Evolutionary conservation across 2,797 vertebrate species (phyloP).

Genomic region (Ctenochaetus hawaiiensis): DNA sequence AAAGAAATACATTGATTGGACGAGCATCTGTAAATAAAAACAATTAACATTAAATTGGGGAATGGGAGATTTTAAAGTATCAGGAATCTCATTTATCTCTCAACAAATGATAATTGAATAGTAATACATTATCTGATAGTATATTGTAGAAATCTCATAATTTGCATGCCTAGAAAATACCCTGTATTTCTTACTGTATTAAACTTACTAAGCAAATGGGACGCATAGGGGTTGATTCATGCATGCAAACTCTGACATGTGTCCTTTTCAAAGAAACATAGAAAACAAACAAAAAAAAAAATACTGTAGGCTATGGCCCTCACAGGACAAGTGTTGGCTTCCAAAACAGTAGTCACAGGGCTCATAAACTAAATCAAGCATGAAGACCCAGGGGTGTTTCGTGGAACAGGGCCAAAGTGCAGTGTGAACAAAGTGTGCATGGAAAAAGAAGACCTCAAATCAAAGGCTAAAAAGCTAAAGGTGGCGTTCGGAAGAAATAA

Average conservation of each 20-base stretch:
- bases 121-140: slow-evolving; percentile 62
- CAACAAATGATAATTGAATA: slow-evolving; percentile 57
- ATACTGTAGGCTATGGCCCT: slow-evolving; percentile 30
- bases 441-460: slow-evolving; percentile 37
- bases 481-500: slow-evolving; percentile 4
- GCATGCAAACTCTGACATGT: slow-evolving; percentile 69
- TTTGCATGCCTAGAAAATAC: slow-evolving; percentile 87
- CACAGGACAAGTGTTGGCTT: slow-evolving; percentile 28
- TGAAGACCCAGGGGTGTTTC: slow-evolving; percentile 19
- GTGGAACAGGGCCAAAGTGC: slow-evolving; percentile 38
- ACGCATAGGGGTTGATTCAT: slow-evolving; percentile 63
- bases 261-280: slow-evolving; percentile 50
- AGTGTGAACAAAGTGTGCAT: slow-evolving; percentile 18
- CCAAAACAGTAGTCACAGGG: slow-evolving; percentile 43
- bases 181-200: slow-evolving; percentile 81
- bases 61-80: slow-evolving; percentile 48
- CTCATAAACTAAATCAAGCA: slow-evolving; percentile 37
- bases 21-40: slow-evolving; percentile 50
- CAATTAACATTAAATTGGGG: slow-evolving; percentile 42
- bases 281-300: slow-evolving; percentile 20
- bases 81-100: slow-evolving; percentile 43
- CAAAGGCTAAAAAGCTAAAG: slow-evolving; percentile 24
- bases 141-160: slow-evolving; percentile 75
- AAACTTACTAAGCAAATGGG: slow-evolving; percentile 61
- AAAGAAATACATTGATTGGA: slow-evolving; percentile 63